These are phyloP conservation scores for Drymodes brunneopygia DNA, from an alignment of 2,113 vertebrate genomes.

Conservation along the genomic window DNA sequence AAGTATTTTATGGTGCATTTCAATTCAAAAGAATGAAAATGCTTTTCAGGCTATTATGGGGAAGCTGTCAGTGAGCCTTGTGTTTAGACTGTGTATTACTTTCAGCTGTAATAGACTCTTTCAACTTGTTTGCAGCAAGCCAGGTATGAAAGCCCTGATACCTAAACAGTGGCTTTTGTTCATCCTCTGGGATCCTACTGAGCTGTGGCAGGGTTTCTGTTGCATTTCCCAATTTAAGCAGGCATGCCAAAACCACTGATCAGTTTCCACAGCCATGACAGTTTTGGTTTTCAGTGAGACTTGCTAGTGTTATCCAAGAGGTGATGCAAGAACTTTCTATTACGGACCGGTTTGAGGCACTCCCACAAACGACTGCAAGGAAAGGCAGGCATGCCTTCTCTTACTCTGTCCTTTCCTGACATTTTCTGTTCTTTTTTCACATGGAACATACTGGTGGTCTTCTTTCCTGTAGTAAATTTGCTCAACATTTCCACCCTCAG, in stretches of 20 bases:
- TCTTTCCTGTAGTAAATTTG: neutral
- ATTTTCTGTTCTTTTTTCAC: neutral
- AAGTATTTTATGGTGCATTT: constrained; percentile 3
- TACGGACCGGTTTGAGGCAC: neutral
- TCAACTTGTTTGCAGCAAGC: neutral
- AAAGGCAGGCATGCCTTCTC: neutral
- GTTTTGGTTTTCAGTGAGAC: neutral
- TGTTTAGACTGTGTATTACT: neutral
- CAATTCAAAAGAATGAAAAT: neutral
- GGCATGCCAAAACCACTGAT: neutral
- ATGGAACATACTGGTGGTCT: neutral
- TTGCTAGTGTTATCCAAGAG: neutral
- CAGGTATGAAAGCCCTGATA: neutral
- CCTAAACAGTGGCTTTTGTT: neutral
- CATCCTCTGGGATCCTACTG: neutral
- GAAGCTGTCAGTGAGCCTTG: neutral
- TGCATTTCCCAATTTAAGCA: neutral
- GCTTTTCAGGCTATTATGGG: neutral
- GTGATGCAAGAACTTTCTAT: neutral
- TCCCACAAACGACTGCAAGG: neutral
- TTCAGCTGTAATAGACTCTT: neutral
- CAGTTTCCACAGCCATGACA: neutral
- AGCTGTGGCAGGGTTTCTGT: neutral
- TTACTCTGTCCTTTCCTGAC: neutral
- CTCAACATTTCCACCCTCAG: neutral